Conservation (phyloP, 2,797 vertebrate genomes). For the Poeciliopsis turneri region DNA sequence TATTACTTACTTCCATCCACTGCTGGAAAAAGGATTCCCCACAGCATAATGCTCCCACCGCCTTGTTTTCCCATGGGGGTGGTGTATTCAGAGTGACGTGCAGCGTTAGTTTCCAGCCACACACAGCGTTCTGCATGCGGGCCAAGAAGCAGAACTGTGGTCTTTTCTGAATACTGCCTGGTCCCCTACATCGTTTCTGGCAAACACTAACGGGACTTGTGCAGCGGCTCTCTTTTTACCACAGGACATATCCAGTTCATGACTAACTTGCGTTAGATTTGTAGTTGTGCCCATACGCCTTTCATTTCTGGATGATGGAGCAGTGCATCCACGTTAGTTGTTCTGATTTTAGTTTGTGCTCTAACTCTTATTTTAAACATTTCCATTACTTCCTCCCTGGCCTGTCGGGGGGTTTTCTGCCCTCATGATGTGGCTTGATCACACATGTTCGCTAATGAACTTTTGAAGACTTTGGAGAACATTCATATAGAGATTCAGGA, state of each 20-base stretch:
- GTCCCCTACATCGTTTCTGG: neutral
- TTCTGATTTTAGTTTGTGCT: neutral
- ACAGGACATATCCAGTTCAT: neutral
- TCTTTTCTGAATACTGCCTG: neutral
- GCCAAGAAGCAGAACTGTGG: neutral
- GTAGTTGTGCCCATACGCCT: neutral
- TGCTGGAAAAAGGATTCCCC: neutral
- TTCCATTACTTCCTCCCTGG: neutral
- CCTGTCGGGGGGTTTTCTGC: neutral
- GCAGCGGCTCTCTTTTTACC: neutral
- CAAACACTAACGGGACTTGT: neutral
- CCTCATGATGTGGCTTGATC: neutral
- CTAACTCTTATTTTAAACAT: neutral
- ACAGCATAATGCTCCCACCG: conserved; percentile 5
- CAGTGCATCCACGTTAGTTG: neutral
- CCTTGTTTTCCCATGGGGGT: conserved; percentile 1
- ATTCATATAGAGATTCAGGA: neutral
- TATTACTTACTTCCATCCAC: neutral
- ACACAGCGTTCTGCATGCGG: conserved; percentile 1
- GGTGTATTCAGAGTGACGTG: neutral
- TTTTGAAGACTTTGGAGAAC: neutral
- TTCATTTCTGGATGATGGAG: neutral
- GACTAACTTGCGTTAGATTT: neutral
- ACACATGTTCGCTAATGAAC: neutral
- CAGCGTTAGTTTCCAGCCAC: neutral